A percentile compares a stretch with the other conserved stretches of the same genome.
These are phyloP conservation scores for Thomomys bottae DNA, from an alignment of 2,113 vertebrate genomes.

Conservation along the genomic window DNA sequence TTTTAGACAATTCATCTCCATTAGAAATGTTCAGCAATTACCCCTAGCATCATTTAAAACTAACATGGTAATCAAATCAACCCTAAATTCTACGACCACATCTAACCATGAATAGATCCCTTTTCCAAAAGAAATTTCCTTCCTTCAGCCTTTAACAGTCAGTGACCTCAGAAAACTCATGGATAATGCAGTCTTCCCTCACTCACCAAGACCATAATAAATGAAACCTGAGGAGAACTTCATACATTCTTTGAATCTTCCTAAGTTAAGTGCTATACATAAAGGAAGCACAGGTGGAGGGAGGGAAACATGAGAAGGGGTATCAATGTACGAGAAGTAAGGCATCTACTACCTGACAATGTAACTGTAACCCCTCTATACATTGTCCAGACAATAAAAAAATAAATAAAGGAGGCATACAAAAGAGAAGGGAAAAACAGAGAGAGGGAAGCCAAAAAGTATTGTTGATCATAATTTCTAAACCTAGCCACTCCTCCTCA, in stretches of 20 bases:
- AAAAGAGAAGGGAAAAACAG: background rate
- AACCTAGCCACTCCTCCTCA: background rate
- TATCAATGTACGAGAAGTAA: no score
- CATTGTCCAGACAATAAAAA: no score
- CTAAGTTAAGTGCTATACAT: background rate
- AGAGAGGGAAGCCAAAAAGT: background rate
- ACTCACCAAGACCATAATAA: background rate
- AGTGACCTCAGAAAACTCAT: background rate
- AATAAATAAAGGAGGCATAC: background rate
- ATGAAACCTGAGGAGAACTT: background rate
- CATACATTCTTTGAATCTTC: background rate
- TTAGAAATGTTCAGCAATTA: slow-evolving; percentile 16
- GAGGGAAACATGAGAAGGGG: no score
- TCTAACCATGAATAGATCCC: background rate
- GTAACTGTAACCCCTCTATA: no score
- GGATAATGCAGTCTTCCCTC: background rate
- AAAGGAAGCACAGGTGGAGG: slow-evolving; percentile 14
- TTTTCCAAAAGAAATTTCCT: background rate
- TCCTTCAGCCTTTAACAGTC: background rate
- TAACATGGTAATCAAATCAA: slow-evolving; percentile 1
- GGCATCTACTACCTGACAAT: no score
- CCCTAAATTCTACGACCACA: background rate
- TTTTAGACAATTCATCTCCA: slow-evolving; percentile 27
- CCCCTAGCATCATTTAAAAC: slow-evolving; percentile 4
- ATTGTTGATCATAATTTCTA: background rate